Percentiles rank a stretch among this genome's conserved stretches.
Evolutionary conservation across 2,113 vertebrate genomes (phyloP).

Genomic region (Taxidea taxus): DNA sequence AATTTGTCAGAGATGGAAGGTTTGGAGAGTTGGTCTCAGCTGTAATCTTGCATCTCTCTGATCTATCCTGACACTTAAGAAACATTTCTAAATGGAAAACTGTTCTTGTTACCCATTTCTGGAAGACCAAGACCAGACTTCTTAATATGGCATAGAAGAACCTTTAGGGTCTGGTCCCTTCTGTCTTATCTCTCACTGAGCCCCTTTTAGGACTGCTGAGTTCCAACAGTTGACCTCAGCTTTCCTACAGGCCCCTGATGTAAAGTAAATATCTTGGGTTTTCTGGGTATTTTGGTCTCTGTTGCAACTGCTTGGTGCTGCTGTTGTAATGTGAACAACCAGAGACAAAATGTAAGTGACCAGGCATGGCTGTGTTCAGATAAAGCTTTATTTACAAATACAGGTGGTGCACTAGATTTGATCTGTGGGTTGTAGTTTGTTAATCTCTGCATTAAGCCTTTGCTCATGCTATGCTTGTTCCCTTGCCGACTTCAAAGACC

Average conservation of each 20-base stretch:
- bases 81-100: background rate
- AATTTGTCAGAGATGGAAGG: background rate
- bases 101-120: background rate
- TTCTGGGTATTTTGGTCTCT: background rate
- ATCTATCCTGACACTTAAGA: background rate
- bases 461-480: background rate
- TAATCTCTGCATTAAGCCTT: background rate
- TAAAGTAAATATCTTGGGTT: background rate
- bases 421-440: background rate
- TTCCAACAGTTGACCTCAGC: background rate
- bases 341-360: background rate
- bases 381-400: slow-evolving; percentile 45
- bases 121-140: background rate
- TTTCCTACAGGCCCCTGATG: background rate
- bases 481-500: background rate
- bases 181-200: background rate
- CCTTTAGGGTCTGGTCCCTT: background rate
- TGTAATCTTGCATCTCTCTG: background rate
- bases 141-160: background rate
- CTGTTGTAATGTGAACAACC: background rate
- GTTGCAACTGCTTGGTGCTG: background rate
- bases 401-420: background rate
- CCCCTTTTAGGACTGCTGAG: background rate
- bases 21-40: background rate
- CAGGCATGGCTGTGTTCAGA: background rate